These are phyloP conservation scores for Hypotaenidia okinawae DNA, from an alignment of 2,797 vertebrate species.

Conservation along the genomic window DNA sequence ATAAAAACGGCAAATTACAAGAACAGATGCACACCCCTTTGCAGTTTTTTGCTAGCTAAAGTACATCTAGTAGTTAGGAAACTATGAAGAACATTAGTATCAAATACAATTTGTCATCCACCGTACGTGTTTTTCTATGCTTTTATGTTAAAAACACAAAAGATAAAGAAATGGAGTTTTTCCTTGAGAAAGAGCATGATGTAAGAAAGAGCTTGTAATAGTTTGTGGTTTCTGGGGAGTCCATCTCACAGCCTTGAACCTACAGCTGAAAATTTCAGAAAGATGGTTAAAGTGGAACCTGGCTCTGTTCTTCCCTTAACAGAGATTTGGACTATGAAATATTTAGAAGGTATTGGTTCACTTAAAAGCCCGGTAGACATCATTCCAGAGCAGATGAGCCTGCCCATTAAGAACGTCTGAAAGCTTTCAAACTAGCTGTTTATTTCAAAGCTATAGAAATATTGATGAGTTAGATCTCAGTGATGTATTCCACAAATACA, in stretches of 20 bases:
- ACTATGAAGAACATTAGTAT: not conserved
- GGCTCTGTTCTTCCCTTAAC: not conserved
- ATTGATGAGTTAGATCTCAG: not conserved
- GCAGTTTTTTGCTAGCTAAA: not conserved
- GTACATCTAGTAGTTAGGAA: not conserved
- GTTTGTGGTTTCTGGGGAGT: not conserved
- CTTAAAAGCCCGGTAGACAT: not conserved
- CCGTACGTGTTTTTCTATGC: not conserved
- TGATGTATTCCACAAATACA: not conserved
- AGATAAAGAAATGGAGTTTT: not conserved
- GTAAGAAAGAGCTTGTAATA: not conserved
- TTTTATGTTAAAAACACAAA: not conserved
- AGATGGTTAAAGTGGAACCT: not conserved
- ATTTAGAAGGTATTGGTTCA: constrained; percentile 8
- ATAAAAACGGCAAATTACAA: not conserved
- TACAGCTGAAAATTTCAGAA: not conserved
- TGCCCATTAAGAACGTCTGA: not conserved
- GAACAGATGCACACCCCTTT: not conserved
- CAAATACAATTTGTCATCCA: not conserved
- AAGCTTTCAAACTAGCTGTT: constrained; percentile 1
- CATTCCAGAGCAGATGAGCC: not conserved
- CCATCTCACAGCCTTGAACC: not conserved
- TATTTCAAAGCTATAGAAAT: not conserved
- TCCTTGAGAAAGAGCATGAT: not conserved
- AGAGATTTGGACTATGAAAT: constrained; percentile 20